Base-by-base conservation (phyloP, 64 coral and sea anemone genomes). In the Actinia equina region DNA sequence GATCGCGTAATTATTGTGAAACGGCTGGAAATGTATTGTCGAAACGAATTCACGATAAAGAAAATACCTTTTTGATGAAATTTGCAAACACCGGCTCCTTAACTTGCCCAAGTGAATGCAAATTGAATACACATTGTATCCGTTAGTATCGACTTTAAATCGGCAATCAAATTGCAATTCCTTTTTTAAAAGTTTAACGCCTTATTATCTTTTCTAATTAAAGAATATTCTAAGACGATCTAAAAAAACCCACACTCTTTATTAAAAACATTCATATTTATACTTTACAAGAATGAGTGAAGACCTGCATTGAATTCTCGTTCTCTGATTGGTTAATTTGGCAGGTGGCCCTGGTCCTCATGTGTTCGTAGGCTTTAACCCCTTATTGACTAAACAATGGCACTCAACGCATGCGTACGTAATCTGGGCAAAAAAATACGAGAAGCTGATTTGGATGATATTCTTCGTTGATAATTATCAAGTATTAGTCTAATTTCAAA, bases 261-360 rank as follows among this genome's bases (percentile, higher is more conserved):
- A 27, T 14, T 30, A 27, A 5, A 41, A 74, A 74, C 69, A 65
- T 57, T 57, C 62, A 65, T 65, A 19, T 65, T 65, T 20, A 65
- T 65, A n/a, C 55, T 57, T 57, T 57, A 57, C 55, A 12, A 65
- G 62, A 20, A 7, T 20, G 19, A 74, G 10, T 30, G 13, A 74
- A 74, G n/a, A 74, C 23, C 69, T 74, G 69, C 26, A 41, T 30
- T 4, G 41, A 41, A 30, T 74, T 41, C 11, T 37, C 69, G 69
- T 41, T 30, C n/a, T 14, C n/a, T 74, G 81, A 84, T 89, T 89
- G 88, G 88, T 25, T 84, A 25, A 58, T 17, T 59, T 2, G 58
- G 19, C 88, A 84, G 88, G 88, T 89, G 62, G 51, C 80, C 70
- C 79, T 81, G 82, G 88, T 17, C 45, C 3, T 52, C 13, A 17